A percentile compares a stretch with the other conserved stretches of the same genome.
These are phyloP conservation scores for Microplitis mediator DNA, from an alignment of 1,140 invertebrate species.

Conservation along the genomic window DNA sequence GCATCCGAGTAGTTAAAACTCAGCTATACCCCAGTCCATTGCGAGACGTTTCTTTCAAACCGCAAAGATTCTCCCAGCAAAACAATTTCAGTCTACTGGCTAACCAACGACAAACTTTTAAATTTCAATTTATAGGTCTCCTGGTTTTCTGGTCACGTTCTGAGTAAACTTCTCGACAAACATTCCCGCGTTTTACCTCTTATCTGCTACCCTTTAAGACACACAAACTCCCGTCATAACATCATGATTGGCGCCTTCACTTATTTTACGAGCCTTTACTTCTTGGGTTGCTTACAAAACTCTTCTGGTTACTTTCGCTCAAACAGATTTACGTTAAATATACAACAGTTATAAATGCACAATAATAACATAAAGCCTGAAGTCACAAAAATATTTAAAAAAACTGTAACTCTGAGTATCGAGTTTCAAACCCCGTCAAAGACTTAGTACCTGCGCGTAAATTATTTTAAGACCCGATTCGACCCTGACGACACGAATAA, in stretches of 20 bases:
- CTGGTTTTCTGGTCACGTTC: conserved; percentile 8
- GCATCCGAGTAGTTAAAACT: not conserved
- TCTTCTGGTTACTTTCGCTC: not conserved
- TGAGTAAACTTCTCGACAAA: not conserved
- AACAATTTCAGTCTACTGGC: not conserved
- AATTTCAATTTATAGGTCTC: not conserved
- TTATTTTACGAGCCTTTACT: conserved; percentile 3
- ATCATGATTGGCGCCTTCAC: conserved; percentile 17
- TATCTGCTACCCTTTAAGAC: not conserved
- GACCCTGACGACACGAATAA: too few relatives aligned
- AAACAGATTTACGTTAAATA: too few relatives aligned
- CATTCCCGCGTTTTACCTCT: not conserved
- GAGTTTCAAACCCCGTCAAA: too few relatives aligned
- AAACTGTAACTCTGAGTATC: too few relatives aligned
- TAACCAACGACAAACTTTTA: not conserved
- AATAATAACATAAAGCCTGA: too few relatives aligned
- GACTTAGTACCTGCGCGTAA: too few relatives aligned
- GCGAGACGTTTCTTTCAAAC: not conserved
- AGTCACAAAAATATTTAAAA: too few relatives aligned
- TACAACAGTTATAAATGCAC: too few relatives aligned
- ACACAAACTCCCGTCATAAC: conserved; percentile 14
- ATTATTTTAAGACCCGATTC: too few relatives aligned
- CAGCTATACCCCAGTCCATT: not conserved
- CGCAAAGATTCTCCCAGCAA: not conserved
- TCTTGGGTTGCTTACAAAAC: not conserved